Evolutionary conservation across 2,113 vertebrate species (phyloP).

Genomic region (Chionomys nivalis): DNA sequence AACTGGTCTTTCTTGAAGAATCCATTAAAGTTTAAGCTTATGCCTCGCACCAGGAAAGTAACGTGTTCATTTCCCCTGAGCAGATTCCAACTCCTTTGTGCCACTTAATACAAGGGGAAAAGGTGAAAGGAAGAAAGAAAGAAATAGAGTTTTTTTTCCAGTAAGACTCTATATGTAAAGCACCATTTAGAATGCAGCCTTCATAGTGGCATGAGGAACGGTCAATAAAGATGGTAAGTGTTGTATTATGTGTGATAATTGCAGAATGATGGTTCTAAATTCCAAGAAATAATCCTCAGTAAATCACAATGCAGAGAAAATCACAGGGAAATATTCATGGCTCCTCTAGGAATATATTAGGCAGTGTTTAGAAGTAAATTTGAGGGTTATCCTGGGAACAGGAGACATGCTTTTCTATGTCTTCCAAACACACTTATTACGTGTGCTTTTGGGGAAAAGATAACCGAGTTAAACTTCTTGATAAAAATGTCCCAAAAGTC

Average conservation of each 20-base stretch:
- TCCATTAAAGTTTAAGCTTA: conserved; percentile 75
- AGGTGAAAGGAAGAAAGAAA: conserved; percentile 60
- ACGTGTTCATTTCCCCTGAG: conserved; percentile 64
- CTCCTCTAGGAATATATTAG: not conserved
- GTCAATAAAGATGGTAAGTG: not conserved
- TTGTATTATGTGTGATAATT: conserved; percentile 47
- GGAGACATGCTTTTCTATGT: not conserved
- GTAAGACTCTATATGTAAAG: not conserved
- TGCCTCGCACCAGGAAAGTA: conserved; percentile 60
- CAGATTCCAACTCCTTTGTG: conserved; percentile 77
- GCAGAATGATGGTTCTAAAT: not conserved
- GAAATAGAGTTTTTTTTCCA: conserved; percentile 45
- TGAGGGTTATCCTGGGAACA: not conserved
- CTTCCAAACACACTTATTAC: not conserved
- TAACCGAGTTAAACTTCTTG: not conserved
- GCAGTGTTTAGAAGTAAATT: conserved; percentile 9
- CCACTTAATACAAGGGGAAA: conserved; percentile 67
- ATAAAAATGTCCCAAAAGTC: not conserved
- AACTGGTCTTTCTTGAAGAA: conserved; percentile 78
- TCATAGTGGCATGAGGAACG: not conserved
- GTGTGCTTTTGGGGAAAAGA: not conserved
- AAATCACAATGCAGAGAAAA: conserved; percentile 9
- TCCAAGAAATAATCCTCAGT: not conserved
- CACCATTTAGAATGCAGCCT: not conserved
- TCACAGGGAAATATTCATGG: not conserved